Percentiles rank a stretch among this genome's conserved stretches.
Evolutionary conservation across 2,797 vertebrate genomes (phyloP).

Genomic region (Vireo griseus): DNA sequence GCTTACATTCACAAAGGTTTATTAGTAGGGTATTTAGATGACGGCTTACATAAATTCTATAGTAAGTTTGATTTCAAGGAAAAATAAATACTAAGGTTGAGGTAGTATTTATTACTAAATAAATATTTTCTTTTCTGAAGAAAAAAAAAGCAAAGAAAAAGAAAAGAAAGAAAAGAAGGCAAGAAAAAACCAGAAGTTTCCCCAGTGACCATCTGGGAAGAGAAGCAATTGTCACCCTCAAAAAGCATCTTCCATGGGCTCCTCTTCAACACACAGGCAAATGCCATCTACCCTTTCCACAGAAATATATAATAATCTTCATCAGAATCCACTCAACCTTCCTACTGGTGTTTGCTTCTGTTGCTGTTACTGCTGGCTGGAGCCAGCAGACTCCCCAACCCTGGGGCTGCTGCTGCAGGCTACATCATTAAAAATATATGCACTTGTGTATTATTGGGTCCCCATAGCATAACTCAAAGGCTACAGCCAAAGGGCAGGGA

Average conservation of each 20-base stretch:
- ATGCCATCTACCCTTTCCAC: accelerated
- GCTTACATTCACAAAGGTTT: background rate
- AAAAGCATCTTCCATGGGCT: background rate
- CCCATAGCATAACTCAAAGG: background rate
- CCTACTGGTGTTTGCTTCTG: background rate
- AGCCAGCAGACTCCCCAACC: too few species aligned
- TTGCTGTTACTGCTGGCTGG: background rate
- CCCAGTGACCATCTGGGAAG: background rate
- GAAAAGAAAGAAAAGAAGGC: background rate
- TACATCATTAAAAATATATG: background rate
- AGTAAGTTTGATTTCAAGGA: background rate
- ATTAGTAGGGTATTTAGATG: background rate
- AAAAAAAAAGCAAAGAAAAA: too few species aligned
- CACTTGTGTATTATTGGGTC: background rate
- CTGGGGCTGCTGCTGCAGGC: background rate
- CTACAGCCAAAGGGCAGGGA: background rate
- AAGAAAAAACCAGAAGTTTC: background rate
- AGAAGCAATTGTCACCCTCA: background rate
- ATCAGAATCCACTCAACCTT: background rate
- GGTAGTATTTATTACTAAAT: too few species aligned
- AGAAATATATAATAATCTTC: background rate
- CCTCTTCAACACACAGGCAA: background rate
- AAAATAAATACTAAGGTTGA: background rate
- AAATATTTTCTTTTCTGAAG: too few species aligned
- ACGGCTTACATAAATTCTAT: background rate